phyloP scores from a whole-genome alignment of 2,888 invertebrate genomes.

The Slavum lentiscoides region DNA sequence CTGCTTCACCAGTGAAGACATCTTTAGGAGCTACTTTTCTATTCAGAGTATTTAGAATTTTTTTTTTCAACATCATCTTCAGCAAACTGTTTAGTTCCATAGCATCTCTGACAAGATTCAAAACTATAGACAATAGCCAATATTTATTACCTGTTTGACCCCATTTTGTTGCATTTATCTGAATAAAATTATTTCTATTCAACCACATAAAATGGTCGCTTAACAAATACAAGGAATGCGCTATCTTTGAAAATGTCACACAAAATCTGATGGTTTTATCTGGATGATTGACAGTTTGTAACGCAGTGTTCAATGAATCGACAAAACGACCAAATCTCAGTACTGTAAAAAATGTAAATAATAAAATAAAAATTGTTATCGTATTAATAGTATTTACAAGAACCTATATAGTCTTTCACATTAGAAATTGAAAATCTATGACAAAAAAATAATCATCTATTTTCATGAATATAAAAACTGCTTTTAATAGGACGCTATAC shows the following conservation, averaged over 20 bases:
- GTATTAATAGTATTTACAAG: neutral
- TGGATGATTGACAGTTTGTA: conserved; percentile 73
- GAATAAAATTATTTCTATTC: conserved; percentile 70
- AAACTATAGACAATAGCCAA: conserved; percentile 57
- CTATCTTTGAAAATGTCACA: conserved; percentile 77
- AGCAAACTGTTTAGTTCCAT: conserved; percentile 74
- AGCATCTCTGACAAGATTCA: conserved; percentile 80
- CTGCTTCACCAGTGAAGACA: conserved; percentile 35
- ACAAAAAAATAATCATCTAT: too few relatives aligned
- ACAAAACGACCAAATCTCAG: conserved; percentile 82
- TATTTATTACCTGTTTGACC: conserved; percentile 69
- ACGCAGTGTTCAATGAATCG: conserved; percentile 76
- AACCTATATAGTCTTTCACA: neutral
- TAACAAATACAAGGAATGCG: conserved; percentile 77
- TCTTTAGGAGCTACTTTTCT: conserved; percentile 41
- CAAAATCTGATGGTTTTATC: conserved; percentile 73
- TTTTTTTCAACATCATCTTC: conserved; percentile 62
- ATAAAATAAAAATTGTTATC: neutral
- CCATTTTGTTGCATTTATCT: conserved; percentile 77
- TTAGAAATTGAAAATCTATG: neutral
- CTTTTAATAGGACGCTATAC: too few relatives aligned
- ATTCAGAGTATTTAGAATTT: conserved; percentile 57
- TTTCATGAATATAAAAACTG: too few relatives aligned
- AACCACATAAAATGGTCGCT: conserved; percentile 88
- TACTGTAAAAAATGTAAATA: conserved; percentile 66